These are phyloP conservation scores for Emydocephalus ijimae DNA, from an alignment of 2,113 vertebrate genomes.

Conservation along the genomic window DNA sequence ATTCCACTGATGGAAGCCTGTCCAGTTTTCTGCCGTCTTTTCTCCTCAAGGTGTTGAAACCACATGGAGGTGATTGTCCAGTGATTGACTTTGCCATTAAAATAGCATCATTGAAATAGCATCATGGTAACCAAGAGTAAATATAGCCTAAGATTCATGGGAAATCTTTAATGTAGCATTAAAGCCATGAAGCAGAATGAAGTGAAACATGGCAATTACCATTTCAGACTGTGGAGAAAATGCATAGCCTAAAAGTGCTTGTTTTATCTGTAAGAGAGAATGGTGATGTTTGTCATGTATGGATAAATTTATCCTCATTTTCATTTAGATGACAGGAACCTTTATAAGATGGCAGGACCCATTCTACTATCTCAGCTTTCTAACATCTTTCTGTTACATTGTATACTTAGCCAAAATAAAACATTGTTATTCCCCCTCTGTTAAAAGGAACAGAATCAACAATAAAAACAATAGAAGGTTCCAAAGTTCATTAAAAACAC, in stretches of 20 bases:
- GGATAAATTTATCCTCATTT: neutral
- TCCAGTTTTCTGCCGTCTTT: constrained; percentile 18
- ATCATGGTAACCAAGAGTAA: constrained; percentile 53
- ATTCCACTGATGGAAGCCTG: constrained; percentile 26
- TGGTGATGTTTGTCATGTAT: neutral
- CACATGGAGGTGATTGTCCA: constrained; percentile 38
- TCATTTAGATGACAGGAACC: neutral
- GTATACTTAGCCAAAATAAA: neutral
- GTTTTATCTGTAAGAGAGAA: neutral
- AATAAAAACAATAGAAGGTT: neutral
- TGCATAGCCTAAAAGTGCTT: neutral
- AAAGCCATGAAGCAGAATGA: neutral
- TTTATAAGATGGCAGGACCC: neutral
- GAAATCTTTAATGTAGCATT: constrained; percentile 34
- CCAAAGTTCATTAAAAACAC: neutral
- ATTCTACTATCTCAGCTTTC: neutral
- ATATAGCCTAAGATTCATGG: constrained; percentile 57
- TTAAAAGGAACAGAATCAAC: neutral
- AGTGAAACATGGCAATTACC: neutral
- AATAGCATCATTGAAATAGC: constrained; percentile 21
- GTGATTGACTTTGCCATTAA: constrained; percentile 44
- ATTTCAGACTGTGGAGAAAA: neutral
- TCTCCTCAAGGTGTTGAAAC: constrained; percentile 51
- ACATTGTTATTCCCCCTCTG: neutral
- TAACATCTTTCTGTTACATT: neutral